A percentile compares a stretch with the other conserved stretches of the same genome.
phyloP scores from a whole-genome alignment of 1,140 invertebrate species.

The honey bee (Apis mellifera) region Amel_HAv3.1 CM009931.2:8125501-8126000 shows the following conservation, averaged over 20 bases:
- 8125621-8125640: neutral
- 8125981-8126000: too few relatives aligned
- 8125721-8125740: conserved; percentile 34
- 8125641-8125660: neutral
- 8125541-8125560: neutral
- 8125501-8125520: neutral
- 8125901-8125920: too few relatives aligned
- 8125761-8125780: conserved; percentile 17
- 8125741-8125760: conserved; percentile 31
- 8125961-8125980: too few relatives aligned
- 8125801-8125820: neutral
- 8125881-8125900: neutral
- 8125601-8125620: neutral
- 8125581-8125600: neutral
- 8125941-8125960: too few relatives aligned
- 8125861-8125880: neutral
- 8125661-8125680: neutral
- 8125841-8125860: neutral
- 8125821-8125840: neutral
- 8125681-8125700: neutral
- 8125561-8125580: neutral
- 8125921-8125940: neutral
- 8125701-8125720: conserved; percentile 22
- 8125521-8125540: too few relatives aligned
- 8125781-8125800: neutral